Base-by-base conservation (phyloP, 2,888 invertebrate genomes). In the Fragum whitleyi region DNA sequence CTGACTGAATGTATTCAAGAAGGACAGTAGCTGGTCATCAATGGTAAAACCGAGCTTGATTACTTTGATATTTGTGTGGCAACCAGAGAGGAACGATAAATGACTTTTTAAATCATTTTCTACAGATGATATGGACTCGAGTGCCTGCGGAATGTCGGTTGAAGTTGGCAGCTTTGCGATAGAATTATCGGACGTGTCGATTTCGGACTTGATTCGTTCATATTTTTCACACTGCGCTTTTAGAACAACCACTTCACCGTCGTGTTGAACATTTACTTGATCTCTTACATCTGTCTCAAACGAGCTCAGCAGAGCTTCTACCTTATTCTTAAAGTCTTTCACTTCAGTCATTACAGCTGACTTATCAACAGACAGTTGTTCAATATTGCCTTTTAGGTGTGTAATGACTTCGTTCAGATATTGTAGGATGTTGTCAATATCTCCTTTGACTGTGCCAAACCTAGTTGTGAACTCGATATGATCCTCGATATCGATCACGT, bases 161-260 rank as follows among this genome's bases (percentile, higher is more conserved):
- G 77, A 74, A 3, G 76, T 36, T 14, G 85, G 79, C 28, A 85
- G 67, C 23, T 81, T 77, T 19, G 55, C 69, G 19, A 85, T 68
- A 3, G 81, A 71, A n/a, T 57, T 78, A 9, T 77, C 77, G 9
- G 81, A 81, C 26, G 65, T 42, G 57, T 75, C 81, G 0, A 85
- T 70, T 42, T 85, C 81, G 1, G 85, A 62, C 32, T 81, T 81
- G 11, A 85, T 81, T 23, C 85, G 67, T 55, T 85, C 85, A 69
- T 85, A 85, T 59, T 85, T 85, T 53, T 85, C 85, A 75, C 77
- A 79, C 28, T 85, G 85, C 1, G 85, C 79, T 65, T 77, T 85
- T 5, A 85, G 61, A 2, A 79, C 79, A 6, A 81, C 77, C 9
- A 85, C 77, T 29, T 79, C 81, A 1, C 79, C 81, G 39, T 85